Conservation (phyloP, 2,888 invertebrate genomes). For the Torymus auratus region DNA sequence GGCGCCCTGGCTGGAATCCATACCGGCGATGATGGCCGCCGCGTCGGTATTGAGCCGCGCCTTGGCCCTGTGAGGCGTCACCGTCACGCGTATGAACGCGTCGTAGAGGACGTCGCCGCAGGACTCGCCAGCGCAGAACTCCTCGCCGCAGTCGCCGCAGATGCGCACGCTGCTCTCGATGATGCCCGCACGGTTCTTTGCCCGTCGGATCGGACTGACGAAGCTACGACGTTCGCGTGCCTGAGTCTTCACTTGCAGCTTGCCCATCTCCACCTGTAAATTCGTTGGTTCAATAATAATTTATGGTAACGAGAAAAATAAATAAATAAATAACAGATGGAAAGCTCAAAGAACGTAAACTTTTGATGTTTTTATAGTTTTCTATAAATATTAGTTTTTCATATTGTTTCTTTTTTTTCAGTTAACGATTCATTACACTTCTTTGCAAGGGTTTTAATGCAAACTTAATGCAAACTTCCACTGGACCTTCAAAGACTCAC, state of each 20-base stretch:
- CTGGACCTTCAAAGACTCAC: constrained; percentile 60
- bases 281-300: too few relatives aligned
- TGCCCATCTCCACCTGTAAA: constrained; percentile 84
- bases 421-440: too few relatives aligned
- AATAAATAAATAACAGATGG: too few relatives aligned
- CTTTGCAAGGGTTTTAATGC: too few relatives aligned
- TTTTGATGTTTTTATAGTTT: too few relatives aligned
- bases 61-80: constrained; percentile 69
- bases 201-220: constrained; percentile 84
- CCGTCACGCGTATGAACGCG: constrained; percentile 77
- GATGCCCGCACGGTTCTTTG: constrained; percentile 90
- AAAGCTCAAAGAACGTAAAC: too few relatives aligned
- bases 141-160: constrained; percentile 90
- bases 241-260: constrained; percentile 85
- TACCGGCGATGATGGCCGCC: constrained; percentile 73
- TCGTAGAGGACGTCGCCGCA: constrained; percentile 81
- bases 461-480: too few relatives aligned
- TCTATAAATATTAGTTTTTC: too few relatives aligned
- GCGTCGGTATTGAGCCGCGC: constrained; percentile 72
- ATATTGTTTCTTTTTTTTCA: too few relatives aligned
- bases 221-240: constrained; percentile 83
- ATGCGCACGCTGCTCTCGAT: constrained; percentile 86
- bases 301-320: too few relatives aligned
- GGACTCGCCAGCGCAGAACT: constrained; percentile 83
- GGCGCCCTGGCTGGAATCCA: constrained; percentile 60